A percentile compares a stretch with the other conserved stretches of the same genome.
Evolutionary conservation across 2,888 invertebrate species (phyloP).

Genomic region (Cistogaster globosa): DNA sequence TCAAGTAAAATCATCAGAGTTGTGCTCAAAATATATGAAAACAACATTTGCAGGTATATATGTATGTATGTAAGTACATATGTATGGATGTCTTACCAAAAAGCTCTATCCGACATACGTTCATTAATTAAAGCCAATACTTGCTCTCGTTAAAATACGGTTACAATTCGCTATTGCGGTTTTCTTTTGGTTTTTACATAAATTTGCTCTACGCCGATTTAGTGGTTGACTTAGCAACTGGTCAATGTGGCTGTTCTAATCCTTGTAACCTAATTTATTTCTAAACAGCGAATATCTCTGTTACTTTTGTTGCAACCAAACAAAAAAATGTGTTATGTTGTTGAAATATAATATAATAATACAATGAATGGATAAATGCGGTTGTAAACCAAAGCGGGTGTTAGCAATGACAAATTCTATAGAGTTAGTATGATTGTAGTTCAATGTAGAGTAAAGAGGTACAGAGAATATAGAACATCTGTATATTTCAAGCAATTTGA

Average conservation of each 20-base stretch:
- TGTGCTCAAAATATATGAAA: not conserved
- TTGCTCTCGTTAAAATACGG: constrained; percentile 26
- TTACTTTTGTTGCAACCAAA: constrained; percentile 25
- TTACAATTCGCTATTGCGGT: constrained; percentile 58
- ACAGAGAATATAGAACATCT: too few species aligned
- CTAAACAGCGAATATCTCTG: constrained; percentile 24
- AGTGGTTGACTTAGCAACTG: constrained; percentile 60
- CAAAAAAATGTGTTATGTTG: not conserved
- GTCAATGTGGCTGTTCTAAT: constrained; percentile 58
- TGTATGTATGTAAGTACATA: too few species aligned
- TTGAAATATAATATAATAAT: not conserved
- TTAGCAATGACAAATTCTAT: not conserved
- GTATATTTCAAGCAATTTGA: too few species aligned
- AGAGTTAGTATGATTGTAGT: not conserved
- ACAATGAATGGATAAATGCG: constrained; percentile 2
- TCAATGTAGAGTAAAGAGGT: too few species aligned
- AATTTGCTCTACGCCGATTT: constrained; percentile 66
- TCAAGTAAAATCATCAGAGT: not conserved
- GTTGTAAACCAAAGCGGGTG: not conserved
- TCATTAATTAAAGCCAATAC: not conserved
- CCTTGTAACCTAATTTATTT: constrained; percentile 52
- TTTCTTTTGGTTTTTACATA: constrained; percentile 49
- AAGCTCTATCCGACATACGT: not conserved
- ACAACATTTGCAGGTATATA: too few species aligned
- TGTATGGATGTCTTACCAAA: not conserved